Conservation (phyloP, 2,797 vertebrate species). For the Tokudaia muenninki region DNA sequence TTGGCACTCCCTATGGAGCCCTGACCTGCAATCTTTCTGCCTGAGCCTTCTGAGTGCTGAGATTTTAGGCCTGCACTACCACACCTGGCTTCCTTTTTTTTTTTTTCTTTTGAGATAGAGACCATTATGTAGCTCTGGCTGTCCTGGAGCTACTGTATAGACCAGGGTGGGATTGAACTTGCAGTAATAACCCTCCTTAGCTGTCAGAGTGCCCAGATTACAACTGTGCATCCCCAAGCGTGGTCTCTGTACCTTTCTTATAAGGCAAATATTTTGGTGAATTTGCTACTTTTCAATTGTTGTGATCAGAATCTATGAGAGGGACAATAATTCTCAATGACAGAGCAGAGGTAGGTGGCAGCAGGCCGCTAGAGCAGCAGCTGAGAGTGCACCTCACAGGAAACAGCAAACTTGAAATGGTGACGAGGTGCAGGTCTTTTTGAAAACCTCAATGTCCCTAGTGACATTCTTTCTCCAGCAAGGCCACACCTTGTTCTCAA, state of each 20-base stretch:
- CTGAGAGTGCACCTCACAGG: background rate
- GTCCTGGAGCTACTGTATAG: background rate
- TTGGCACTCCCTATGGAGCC: background rate
- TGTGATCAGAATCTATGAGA: background rate
- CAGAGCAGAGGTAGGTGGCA: background rate
- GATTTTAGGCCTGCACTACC: background rate
- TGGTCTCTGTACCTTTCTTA: background rate
- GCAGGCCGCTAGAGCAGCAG: background rate
- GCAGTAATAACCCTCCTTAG: background rate
- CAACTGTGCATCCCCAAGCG: background rate
- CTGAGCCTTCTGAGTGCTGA: background rate
- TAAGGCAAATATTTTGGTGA: constrained; percentile 20
- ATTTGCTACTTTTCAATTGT: background rate
- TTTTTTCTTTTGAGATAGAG: background rate
- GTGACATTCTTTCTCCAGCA: background rate
- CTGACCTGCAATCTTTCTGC: background rate
- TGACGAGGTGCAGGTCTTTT: background rate
- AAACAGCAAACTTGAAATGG: background rate
- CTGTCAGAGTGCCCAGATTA: background rate
- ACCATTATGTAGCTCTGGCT: background rate
- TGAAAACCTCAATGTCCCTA: background rate
- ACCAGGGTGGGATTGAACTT: background rate
- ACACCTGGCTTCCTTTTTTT: background rate
- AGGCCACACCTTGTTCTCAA: background rate
- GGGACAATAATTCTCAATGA: background rate